A percentile compares a stretch with the other conserved stretches of the same genome.
These are phyloP conservation scores for Acronicta psi DNA, from an alignment of 2,888 invertebrate species.

Conservation along the genomic window DNA sequence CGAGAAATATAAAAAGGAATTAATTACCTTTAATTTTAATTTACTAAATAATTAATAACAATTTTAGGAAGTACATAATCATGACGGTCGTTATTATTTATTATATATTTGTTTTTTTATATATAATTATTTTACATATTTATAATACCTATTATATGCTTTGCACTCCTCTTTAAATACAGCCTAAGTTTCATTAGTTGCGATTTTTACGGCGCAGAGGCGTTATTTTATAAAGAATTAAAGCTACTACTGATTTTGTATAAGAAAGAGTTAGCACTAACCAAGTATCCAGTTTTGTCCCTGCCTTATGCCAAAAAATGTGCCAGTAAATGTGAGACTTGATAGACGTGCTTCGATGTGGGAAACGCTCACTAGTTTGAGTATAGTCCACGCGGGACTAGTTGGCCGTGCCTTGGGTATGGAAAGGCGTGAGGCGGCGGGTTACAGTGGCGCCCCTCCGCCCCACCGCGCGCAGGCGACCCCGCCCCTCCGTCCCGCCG, in stretches of 20 bases:
- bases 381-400: too few species aligned
- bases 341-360: too few species aligned
- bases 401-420: too few species aligned
- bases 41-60: conserved; percentile 75
- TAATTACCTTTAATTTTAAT: conserved; percentile 45
- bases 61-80: conserved; percentile 72
- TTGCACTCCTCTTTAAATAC: conserved; percentile 60
- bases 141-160: conserved; percentile 55
- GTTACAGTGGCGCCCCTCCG: too few species aligned
- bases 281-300: too few species aligned
- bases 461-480: too few species aligned
- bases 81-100: conserved; percentile 56
- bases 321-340: too few species aligned
- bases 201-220: conserved; percentile 40
- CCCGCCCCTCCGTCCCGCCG: too few species aligned
- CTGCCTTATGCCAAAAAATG: too few species aligned
- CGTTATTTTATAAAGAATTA: too few species aligned
- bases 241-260: background rate
- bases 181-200: conserved; percentile 48
- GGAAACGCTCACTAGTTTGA: too few species aligned
- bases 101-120: conserved; percentile 50
- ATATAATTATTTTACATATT: conserved; percentile 53
- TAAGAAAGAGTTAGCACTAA: background rate
- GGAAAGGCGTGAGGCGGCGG: too few species aligned
- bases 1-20: conserved; percentile 57